A percentile compares a stretch with the other conserved stretches of the same genome.
phyloP scores from a whole-genome alignment of 2,113 vertebrate genomes.

The Neogale vison region DNA sequence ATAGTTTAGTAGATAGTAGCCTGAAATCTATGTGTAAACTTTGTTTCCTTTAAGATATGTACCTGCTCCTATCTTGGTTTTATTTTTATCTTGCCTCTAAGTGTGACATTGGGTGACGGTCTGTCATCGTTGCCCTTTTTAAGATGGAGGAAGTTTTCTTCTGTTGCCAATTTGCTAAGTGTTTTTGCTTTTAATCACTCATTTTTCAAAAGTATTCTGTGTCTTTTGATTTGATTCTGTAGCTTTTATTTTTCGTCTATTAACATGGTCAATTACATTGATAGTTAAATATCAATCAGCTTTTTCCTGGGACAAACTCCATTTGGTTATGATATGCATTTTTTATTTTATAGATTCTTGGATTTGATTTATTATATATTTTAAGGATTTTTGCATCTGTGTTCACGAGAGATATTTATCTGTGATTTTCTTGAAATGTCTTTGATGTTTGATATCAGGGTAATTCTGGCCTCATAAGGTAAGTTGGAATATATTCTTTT shows the following conservation, averaged over 20 bases:
- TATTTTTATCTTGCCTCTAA: not conserved
- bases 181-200: conserved; percentile 12
- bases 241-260: not conserved
- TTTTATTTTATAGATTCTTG: not conserved
- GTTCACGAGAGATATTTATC: not conserved
- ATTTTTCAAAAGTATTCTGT: not conserved
- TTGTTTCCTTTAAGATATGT: not conserved
- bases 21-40: not conserved
- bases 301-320: not conserved
- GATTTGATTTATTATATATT: conserved; percentile 13
- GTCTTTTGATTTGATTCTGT: not conserved
- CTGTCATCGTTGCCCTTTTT: not conserved
- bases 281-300: not conserved
- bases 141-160: not conserved
- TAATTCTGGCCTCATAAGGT: not conserved
- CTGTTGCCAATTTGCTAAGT: not conserved
- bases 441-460: not conserved
- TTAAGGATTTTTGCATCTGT: not conserved
- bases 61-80: not conserved
- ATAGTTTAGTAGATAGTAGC: not conserved
- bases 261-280: not conserved
- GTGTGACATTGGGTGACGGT: not conserved
- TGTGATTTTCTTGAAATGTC: not conserved
- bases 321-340: not conserved
- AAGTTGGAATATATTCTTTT: conserved; percentile 16